A percentile compares a stretch with the other conserved stretches of the same genome.
Evolutionary conservation across 1,140 invertebrate species (phyloP).

Genomic region (Hylyphantes graminicola): DNA sequence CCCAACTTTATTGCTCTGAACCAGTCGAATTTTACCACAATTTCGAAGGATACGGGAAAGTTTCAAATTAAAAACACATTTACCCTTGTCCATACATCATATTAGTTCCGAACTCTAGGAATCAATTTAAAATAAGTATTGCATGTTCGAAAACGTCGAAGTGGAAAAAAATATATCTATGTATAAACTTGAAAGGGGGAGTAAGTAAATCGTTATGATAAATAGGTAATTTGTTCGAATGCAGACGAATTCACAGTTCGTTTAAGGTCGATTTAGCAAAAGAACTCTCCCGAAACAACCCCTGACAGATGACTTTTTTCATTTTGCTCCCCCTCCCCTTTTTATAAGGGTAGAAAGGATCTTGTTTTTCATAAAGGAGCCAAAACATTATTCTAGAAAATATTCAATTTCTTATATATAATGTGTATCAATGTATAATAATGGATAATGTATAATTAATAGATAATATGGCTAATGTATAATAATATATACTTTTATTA

Average conservation of each 20-base stretch:
- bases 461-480: too few species aligned
- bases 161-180: not conserved
- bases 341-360: too few species aligned
- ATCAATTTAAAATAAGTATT: slow-evolving; percentile 44
- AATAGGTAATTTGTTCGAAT: slow-evolving; percentile 55
- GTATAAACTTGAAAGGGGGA: not conserved
- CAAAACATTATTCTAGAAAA: too few species aligned
- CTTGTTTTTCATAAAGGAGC: too few species aligned
- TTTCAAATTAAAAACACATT: slow-evolving; percentile 27
- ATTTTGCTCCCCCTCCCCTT: too few species aligned
- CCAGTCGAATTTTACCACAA: too few species aligned
- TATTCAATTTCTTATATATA: too few species aligned
- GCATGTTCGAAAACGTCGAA: not conserved
- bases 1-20: too few species aligned
- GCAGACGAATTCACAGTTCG: slow-evolving; percentile 54
- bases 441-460: too few species aligned
- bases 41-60: not conserved
- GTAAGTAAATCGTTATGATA: slow-evolving; percentile 23
- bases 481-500: too few species aligned
- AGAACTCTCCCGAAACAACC: not conserved
- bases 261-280: slow-evolving; percentile 47
- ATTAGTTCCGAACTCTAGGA: not conserved
- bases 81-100: not conserved
- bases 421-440: too few species aligned
- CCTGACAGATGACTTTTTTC: too few species aligned